Base-by-base conservation (phyloP, 92 coral and sea anemone species). In the Montipora capitata region DNA sequence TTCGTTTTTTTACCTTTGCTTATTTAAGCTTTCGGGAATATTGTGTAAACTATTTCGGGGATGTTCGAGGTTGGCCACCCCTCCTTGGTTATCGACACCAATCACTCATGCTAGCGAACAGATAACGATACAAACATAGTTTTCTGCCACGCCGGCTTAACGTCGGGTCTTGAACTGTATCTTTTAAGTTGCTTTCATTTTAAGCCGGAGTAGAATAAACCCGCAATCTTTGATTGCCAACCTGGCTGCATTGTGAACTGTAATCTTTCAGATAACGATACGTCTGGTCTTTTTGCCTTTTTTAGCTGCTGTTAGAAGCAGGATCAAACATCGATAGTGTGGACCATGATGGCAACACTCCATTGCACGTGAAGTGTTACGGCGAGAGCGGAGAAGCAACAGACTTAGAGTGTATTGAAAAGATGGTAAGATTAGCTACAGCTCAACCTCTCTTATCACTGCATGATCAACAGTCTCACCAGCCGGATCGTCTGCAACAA, bases 331-430 rank as follows among this genome's bases (percentile, higher is more conserved):
- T 96, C 17, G 99, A 98, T 64, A 85, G 94, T 43, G 95, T 90
- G 20, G 99, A 98, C 63, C 90, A 92, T 76, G 99, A 98, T 56
- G 99, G 99, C 12, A 98, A 98, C 64, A 92, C 99, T 13, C 99
- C 99, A 4, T 86, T 98, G 16, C 99, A 98, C 45, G 98, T 98
- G 77, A 96, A 94, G 67, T 98, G 99, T 72, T 98, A 98, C 58
- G 99, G 99, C 15, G 99, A 96, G 70, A 92, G 92, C n/a, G 99
- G 98, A 51, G 90, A 98, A 51, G 70, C 96, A 3, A 92, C 99
- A 3, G 96, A 96, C 88, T 77, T 98, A 15, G 96, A 94, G 73
- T 98, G 96, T 67, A 98, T 98, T 44, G 98, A 98, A 84, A 98
- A 96, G 78, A 89, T 95, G 96, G 96, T 93, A 40, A 48, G 52